Base-by-base conservation (phyloP, 2,113 vertebrate species). In the Pampusana beccarii region DNA sequence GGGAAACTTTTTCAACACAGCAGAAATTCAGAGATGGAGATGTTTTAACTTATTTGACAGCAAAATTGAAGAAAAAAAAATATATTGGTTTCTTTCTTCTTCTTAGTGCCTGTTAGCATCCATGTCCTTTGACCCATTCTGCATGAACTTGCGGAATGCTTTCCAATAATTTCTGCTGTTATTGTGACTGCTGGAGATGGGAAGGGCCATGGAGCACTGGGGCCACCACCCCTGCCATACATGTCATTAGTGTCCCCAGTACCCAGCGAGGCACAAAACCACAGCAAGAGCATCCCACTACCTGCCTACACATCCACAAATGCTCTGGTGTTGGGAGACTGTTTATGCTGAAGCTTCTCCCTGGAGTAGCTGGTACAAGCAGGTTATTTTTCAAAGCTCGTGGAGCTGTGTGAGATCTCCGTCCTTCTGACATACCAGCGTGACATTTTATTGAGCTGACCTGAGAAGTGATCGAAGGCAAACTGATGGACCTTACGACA, bases 301-400 rank as follows among this genome's bases (percentile, higher is more conserved):
- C 69, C 46, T 64, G 66, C 34, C 24, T 17, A 11, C 25, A 40
- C 21, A 34, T 3, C 58, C 10, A 13, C 0, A 0, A 56, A n/a
- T 8, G 23, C 48, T 48, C 58, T 1, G 1, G 24, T n/a, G 48
- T 14, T 13, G 50, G 71, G 36, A 75, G 14, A 19, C 10, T 51
- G 7, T 6, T 3, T 46, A 46, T 46, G 44, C 74, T 62, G 79
- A 46, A 65, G 42, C 2, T 82, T 82, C 44, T 82, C 28, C 21
- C 58, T n/a, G 0, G 0, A 9, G 20, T 88, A 51, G 16, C 38
- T 6, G 2, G 13, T 38, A 40, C 0, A 0, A 19, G 29, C 51
- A 5, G 11, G 38, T 61, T 73, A 26, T 69, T 86, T 86, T 86
- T 88, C 61, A 88, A 64, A 96, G 87, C 46, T 29, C 23, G 19